These are phyloP conservation scores for Zaprionus camerounensis DNA, from an alignment of 1,140 invertebrate species.

Conservation along the genomic window DNA sequence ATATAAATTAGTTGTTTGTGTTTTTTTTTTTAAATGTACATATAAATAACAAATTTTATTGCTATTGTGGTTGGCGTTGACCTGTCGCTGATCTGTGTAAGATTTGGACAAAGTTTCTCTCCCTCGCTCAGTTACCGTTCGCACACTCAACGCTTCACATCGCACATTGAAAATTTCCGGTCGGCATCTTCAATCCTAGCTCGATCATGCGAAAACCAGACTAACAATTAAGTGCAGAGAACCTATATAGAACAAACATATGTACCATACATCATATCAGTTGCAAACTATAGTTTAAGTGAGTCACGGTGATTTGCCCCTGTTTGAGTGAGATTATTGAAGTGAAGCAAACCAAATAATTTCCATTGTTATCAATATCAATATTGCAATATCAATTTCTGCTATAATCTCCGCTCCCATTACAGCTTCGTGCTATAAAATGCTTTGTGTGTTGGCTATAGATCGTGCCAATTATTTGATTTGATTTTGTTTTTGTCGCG, in stretches of 20 bases:
- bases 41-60: constrained; percentile 42
- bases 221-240: neutral
- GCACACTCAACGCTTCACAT: constrained; percentile 21
- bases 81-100: constrained; percentile 14
- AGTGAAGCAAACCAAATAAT: neutral
- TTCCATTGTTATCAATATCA: neutral
- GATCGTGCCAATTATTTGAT: neutral
- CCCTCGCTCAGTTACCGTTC: constrained; percentile 9
- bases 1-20: constrained; percentile 62
- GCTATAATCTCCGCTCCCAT: neutral
- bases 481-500: constrained; percentile 8
- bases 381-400: constrained; percentile 2
- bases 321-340: neutral
- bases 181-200: constrained; percentile 3
- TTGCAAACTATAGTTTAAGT: neutral
- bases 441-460: neutral
- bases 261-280: constrained; percentile 2
- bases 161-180: neutral
- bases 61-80: constrained; percentile 27
- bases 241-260: neutral
- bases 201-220: neutral
- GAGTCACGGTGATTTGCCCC: neutral
- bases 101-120: constrained; percentile 14
- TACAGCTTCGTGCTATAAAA: neutral
- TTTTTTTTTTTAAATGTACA: constrained; percentile 47